A percentile compares a stretch with the other conserved stretches of the same genome.
phyloP scores from a whole-genome alignment of 2,797 vertebrate genomes.

The Pithecia hirsuta region DNA sequence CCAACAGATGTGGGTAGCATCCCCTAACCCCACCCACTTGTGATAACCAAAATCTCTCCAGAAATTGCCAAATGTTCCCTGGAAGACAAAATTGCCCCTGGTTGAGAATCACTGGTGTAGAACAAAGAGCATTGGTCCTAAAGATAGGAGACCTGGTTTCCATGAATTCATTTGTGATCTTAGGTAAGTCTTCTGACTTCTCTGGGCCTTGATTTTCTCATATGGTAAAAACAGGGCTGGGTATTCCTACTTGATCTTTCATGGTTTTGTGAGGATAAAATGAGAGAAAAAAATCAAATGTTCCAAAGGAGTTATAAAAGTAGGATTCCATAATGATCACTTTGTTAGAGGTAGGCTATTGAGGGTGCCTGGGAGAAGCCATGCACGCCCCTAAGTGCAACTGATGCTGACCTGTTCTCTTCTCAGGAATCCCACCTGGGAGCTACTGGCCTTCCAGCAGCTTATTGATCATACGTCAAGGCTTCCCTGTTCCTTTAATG shows the following conservation, averaged over 20 bases:
- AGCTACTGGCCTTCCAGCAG: neutral
- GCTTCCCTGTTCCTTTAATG: conserved; percentile 16
- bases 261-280: neutral
- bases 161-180: neutral
- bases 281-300: neutral
- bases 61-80: neutral
- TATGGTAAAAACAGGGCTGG: neutral
- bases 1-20: neutral
- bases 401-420: neutral
- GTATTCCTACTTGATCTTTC: neutral
- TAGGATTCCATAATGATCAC: neutral
- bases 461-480: neutral
- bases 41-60: neutral
- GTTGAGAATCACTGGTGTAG: neutral
- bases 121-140: neutral
- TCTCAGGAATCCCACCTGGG: neutral
- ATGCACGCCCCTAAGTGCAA: neutral
- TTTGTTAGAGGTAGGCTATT: neutral
- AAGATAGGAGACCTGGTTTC: neutral
- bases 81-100: neutral
- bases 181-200: neutral
- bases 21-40: neutral
- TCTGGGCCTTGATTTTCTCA: neutral
- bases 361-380: neutral
- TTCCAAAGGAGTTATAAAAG: neutral